Base-by-base conservation (phyloP, 2,113 vertebrate genomes). In the Bufo gargarizans region DNA sequence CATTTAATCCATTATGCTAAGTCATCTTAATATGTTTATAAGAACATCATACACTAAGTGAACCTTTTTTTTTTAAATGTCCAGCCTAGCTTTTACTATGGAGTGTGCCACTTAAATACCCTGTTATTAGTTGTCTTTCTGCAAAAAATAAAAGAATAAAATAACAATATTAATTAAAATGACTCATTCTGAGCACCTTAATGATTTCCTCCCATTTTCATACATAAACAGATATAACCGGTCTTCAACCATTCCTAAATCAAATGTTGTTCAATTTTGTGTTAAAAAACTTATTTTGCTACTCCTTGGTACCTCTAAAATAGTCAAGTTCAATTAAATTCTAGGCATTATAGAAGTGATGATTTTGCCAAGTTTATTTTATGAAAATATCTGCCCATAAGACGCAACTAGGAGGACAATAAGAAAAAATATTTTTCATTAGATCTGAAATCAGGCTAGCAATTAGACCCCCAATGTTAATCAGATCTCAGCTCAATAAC, bases 1-100 rank as follows among this genome's bases (percentile, higher is more conserved):
- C n/a, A 33, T 79, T 79, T 33, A 56, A 79, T 22, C 77, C 56
- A 58, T 56, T 56, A 79, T 56, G n/a, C 69, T 55, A 78, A 79
- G 20, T 79, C 47, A 6, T 20, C 47, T 50, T 49, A 50, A 77
- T 50, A 19, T 77, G 20, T 79, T 33, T 79, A 56, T 58, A 56
- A 56, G 20, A 79, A 56, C 19, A 22, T 55, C 19, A 55, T 20
- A 20, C 17, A 77, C 45, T 77, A 77, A 55, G n/a, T 22, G 53
- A 11, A 33, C 10, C 14, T n/a, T n/a, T n/a, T 22, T 56, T 79
- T 58, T 4, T n/a, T 55, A 11, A 50, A 77, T 20, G 17, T 77
- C 49, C 10, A 72, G 69, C 6, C 2, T 45, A 53, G 53, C 53
- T 53, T 9, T 33, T 11, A 33, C 10, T 69, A 72, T 13, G 16